phyloP scores from a whole-genome alignment of 2,113 vertebrate genomes.

The Semicossyphus pulcher region DNA sequence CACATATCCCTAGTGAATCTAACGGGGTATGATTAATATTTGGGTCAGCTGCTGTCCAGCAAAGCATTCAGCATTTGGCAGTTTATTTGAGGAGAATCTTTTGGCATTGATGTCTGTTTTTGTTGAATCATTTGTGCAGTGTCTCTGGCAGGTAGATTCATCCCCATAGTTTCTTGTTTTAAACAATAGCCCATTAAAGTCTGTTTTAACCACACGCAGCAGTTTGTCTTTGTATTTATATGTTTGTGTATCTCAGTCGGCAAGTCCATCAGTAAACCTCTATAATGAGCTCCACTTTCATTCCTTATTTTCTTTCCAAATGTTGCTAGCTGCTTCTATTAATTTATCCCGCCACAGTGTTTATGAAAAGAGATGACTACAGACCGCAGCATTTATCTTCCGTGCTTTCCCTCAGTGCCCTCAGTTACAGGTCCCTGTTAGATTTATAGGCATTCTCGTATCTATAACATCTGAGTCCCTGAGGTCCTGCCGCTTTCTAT shows the following conservation, averaged over 20 bases:
- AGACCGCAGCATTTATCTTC: slow-evolving; percentile 60
- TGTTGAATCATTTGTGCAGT: slow-evolving; percentile 1
- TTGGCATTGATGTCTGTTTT: slow-evolving; percentile 2
- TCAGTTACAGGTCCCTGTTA: slow-evolving; percentile 58
- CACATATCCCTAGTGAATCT: background rate
- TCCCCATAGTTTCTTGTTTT: slow-evolving; percentile 6
- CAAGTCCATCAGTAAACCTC: slow-evolving; percentile 15
- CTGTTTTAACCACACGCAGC: slow-evolving; percentile 19
- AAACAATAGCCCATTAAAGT: slow-evolving; percentile 33
- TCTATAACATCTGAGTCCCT: slow-evolving; percentile 59
- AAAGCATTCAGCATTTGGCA: background rate
- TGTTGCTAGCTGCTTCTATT: slow-evolving; percentile 32
- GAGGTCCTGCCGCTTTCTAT: slow-evolving; percentile 44
- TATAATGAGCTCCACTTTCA: slow-evolving; percentile 45
- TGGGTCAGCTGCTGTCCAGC: background rate
- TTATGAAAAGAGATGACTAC: slow-evolving; percentile 64
- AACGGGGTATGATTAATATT: background rate
- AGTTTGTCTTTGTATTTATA: slow-evolving; percentile 26
- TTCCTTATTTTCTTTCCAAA: slow-evolving; percentile 26
- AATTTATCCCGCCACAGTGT: slow-evolving; percentile 51
- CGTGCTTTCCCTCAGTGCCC: slow-evolving; percentile 39
- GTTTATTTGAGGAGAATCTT: background rate
- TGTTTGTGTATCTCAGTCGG: slow-evolving; percentile 24
- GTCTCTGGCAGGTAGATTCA: slow-evolving; percentile 3
- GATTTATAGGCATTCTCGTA: slow-evolving; percentile 67